These are phyloP conservation scores for Euthynnus affinis DNA, from an alignment of 2,797 vertebrate genomes.

Conservation along the genomic window DNA sequence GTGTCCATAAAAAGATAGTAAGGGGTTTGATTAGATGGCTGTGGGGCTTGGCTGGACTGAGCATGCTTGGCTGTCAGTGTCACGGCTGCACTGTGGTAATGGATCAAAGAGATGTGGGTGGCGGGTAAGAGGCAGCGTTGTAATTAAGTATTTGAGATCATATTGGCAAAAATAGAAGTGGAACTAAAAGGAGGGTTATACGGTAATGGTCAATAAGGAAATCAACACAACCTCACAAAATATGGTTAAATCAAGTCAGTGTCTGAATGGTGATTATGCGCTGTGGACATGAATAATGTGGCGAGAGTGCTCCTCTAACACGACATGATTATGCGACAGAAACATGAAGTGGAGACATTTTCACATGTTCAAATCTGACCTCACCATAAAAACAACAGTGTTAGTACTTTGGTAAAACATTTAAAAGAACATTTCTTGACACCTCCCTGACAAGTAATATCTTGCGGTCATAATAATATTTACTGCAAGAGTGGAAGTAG, in stretches of 20 bases:
- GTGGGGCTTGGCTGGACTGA: constrained; percentile 46
- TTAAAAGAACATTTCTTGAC: too few species aligned
- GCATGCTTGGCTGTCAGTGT: constrained; percentile 43
- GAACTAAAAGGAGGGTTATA: constrained; percentile 58
- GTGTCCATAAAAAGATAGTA: constrained; percentile 50
- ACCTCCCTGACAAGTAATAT: too few species aligned
- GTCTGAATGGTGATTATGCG: constrained; percentile 2
- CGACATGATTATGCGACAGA: neutral
- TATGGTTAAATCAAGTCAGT: constrained; percentile 46
- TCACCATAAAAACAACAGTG: neutral
- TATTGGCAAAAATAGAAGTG: constrained; percentile 61
- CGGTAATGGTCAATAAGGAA: constrained; percentile 36
- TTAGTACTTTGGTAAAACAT: too few species aligned
- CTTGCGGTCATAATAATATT: too few species aligned
- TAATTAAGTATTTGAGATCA: constrained; percentile 70
- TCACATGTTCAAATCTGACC: neutral
- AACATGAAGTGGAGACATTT: neutral
- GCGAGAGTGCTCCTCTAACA: constrained; percentile 13
- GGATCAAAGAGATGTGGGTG: constrained; percentile 65
- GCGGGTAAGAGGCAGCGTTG: constrained; percentile 45
- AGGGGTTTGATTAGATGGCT: constrained; percentile 55
- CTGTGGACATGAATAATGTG: constrained; percentile 13
- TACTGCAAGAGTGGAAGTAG: too few species aligned
- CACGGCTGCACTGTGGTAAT: constrained; percentile 54
- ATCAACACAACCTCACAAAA: constrained; percentile 13